phyloP scores from a whole-genome alignment of 2,888 invertebrate species.

The Brachycybe producta region DNA sequence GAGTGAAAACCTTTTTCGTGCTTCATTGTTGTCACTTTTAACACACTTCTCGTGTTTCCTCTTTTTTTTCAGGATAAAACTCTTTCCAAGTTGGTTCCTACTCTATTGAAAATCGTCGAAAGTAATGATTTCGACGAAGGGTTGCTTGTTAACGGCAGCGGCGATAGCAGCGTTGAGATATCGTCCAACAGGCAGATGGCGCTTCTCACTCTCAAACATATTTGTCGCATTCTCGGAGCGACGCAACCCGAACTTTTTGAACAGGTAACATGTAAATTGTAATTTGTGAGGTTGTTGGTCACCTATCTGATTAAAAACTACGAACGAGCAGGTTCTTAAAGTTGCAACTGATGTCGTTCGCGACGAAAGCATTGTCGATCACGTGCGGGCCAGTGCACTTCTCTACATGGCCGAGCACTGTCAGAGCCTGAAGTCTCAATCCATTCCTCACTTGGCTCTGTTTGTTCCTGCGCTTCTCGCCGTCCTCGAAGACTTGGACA shows the following conservation, averaged over 20 bases:
- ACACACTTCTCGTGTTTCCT: not conserved
- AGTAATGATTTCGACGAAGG: too few species aligned
- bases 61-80: not conserved
- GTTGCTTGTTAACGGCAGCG: too few species aligned
- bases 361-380: conserved; percentile 40
- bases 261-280: conserved; percentile 32
- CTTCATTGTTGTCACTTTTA: not conserved
- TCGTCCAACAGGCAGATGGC: conserved; percentile 67
- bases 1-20: too few species aligned
- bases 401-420: conserved; percentile 68
- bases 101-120: conserved; percentile 49
- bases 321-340: conserved; percentile 52
- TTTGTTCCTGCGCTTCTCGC: conserved; percentile 51
- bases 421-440: conserved; percentile 57
- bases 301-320: too few species aligned
- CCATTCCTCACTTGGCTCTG: conserved; percentile 56
- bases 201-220: conserved; percentile 62
- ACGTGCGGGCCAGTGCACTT: conserved; percentile 57
- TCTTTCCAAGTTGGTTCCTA: conserved; percentile 40
- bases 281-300: conserved; percentile 1
- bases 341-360: conserved; percentile 49
- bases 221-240: conserved; percentile 58
- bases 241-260: conserved; percentile 56
- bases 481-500: conserved; percentile 14
- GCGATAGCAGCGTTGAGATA: conserved; percentile 32